A percentile compares a stretch with the other conserved stretches of the same genome.
These are phyloP conservation scores for Brachionus angularis DNA, from an alignment of 1,140 invertebrate species.

Conservation along the genomic window DNA sequence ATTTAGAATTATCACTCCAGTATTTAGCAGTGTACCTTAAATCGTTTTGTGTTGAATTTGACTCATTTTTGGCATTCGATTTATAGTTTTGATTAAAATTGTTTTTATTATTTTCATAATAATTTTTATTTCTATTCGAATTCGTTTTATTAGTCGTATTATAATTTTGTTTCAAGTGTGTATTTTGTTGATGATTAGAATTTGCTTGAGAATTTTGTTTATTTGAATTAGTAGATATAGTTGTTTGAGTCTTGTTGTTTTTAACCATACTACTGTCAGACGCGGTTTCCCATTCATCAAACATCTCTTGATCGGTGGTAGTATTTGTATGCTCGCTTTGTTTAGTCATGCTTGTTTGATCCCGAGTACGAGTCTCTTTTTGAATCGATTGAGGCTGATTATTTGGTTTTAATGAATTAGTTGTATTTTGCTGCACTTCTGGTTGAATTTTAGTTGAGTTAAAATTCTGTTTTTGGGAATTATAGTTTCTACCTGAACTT, in stretches of 20 bases:
- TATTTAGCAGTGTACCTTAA: conserved; percentile 26
- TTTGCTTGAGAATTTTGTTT: background rate
- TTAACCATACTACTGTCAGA: conserved; percentile 17
- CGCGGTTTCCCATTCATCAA: conserved; percentile 42
- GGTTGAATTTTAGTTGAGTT: background rate
- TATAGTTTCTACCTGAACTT: too few species aligned
- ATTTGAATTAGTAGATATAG: too few species aligned
- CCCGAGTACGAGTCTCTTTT: conserved; percentile 7
- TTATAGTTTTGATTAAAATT: too few species aligned
- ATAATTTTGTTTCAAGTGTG: too few species aligned
- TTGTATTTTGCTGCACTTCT: background rate
- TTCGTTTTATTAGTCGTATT: background rate
- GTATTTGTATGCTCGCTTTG: conserved; percentile 13
- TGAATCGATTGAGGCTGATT: too few species aligned
- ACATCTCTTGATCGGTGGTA: conserved; percentile 24
- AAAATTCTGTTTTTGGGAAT: too few species aligned
- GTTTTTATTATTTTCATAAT: too few species aligned
- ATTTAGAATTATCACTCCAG: conserved; percentile 38
- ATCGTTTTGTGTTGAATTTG: conserved; percentile 9
- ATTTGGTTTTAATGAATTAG: too few species aligned
- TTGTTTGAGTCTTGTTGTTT: background rate
- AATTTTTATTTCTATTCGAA: background rate
- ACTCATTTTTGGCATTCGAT: background rate
- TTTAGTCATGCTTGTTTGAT: conserved; percentile 26
- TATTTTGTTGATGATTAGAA: background rate